Conservation (phyloP, 2,888 invertebrate genomes). For the Ecliptopera silaceata region DNA sequence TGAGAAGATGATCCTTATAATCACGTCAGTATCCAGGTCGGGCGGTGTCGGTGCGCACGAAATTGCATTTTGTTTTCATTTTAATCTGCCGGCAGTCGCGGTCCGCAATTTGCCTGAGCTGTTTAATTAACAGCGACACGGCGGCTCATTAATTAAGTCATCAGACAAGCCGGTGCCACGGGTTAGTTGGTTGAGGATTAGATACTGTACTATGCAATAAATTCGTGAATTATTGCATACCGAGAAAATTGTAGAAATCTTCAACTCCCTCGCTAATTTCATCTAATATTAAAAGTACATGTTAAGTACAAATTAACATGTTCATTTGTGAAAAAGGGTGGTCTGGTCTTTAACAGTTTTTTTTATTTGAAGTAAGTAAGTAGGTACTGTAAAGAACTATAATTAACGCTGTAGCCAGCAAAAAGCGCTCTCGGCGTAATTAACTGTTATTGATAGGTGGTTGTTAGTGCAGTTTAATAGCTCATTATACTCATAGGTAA, state of each 20-base stretch:
- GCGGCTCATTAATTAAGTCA: slow-evolving; percentile 80
- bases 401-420: slow-evolving; percentile 26
- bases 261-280: background rate
- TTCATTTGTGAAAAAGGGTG: too few species aligned
- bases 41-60: slow-evolving; percentile 49
- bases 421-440: slow-evolving; percentile 24
- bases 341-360: slow-evolving; percentile 17
- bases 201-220: slow-evolving; percentile 64
- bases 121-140: slow-evolving; percentile 79
- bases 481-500: slow-evolving; percentile 22
- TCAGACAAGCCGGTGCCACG: slow-evolving; percentile 68
- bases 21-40: slow-evolving; percentile 48
- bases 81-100: slow-evolving; percentile 67
- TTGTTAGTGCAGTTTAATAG: slow-evolving; percentile 28
- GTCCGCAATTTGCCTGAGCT: slow-evolving; percentile 74
- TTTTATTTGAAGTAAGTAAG: slow-evolving; percentile 22
- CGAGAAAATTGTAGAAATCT: slow-evolving; percentile 19
- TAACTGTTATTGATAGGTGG: slow-evolving; percentile 31
- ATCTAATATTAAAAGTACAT: background rate
- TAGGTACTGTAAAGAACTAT: slow-evolving; percentile 23
- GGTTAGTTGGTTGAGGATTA: slow-evolving; percentile 64
- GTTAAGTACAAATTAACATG: background rate
- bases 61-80: slow-evolving; percentile 71
- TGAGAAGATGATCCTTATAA: slow-evolving; percentile 37
- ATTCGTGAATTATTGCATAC: slow-evolving; percentile 60